phyloP scores from a whole-genome alignment of 1,140 invertebrate genomes.

The Aricia agestis region DNA sequence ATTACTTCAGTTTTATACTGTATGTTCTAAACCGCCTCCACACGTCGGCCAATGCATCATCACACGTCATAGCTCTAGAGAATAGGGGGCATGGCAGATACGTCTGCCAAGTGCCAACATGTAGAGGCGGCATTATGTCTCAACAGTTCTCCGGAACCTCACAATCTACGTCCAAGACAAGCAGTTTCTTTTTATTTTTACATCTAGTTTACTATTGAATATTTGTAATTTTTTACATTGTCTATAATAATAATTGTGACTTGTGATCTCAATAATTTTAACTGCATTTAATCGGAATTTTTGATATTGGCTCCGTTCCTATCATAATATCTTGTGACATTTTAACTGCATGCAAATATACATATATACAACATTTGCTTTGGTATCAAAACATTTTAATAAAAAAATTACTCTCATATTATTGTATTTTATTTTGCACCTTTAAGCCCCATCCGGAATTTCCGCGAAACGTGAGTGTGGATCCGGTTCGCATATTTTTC shows the following conservation, averaged over 20 bases:
- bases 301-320: constrained; percentile 16
- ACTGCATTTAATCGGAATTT: constrained; percentile 15
- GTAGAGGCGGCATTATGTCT: not conserved
- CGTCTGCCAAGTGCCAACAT: no score
- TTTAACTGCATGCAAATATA: constrained; percentile 62
- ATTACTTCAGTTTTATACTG: not conserved
- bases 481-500: no score
- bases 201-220: not conserved
- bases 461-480: no score
- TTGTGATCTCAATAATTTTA: constrained; percentile 16
- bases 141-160: not conserved
- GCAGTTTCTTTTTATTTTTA: not conserved
- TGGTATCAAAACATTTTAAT: constrained; percentile 67
- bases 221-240: not conserved
- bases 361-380: constrained; percentile 52
- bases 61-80: no score
- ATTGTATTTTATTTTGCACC: constrained; percentile 27
- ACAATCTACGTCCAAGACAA: not conserved
- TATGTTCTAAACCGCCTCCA: not conserved
- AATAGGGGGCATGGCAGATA: no score
- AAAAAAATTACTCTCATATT: constrained; percentile 62
- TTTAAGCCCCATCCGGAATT: no score
- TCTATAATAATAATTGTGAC: not conserved
- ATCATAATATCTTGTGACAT: constrained; percentile 26
- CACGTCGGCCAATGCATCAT: no score